phyloP scores from a whole-genome alignment of 2,888 invertebrate species.

The Orthonychiurus folsomi region DNA sequence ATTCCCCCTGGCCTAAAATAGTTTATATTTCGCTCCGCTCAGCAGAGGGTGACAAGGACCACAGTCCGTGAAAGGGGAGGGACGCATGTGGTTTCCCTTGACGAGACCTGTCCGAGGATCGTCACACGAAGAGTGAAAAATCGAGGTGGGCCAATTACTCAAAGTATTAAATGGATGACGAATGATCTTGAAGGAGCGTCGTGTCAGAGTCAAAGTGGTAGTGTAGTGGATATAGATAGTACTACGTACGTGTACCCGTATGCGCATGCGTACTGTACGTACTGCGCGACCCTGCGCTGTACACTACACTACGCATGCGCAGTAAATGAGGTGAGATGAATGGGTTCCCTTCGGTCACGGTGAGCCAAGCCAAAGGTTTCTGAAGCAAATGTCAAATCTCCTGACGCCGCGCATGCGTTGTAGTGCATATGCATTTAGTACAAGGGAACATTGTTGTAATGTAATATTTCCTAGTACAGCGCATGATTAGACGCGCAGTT shows the following conservation, averaged over 20 bases:
- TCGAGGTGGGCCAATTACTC: slow-evolving; percentile 32
- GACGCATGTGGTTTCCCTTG: neutral
- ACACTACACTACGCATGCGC: neutral
- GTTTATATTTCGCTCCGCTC: no score
- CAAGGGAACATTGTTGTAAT: neutral
- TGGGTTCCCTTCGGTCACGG: slow-evolving; percentile 19
- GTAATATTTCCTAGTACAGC: neutral
- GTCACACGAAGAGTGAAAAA: slow-evolving; percentile 5
- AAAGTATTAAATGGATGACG: slow-evolving; percentile 15
- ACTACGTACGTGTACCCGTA: no score
- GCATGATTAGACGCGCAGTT: neutral
- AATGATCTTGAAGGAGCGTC: neutral
- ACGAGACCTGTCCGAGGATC: neutral
- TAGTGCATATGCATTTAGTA: no score
- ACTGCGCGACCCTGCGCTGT: neutral
- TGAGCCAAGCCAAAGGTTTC: neutral
- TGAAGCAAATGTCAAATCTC: neutral
- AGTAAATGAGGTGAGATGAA: slow-evolving; percentile 28
- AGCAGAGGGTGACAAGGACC: no score
- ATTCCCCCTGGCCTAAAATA: no score
- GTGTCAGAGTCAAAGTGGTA: no score
- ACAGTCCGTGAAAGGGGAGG: neutral
- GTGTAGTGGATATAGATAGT: no score
- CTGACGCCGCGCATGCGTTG: neutral
- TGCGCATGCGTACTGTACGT: neutral